A percentile compares a stretch with the other conserved stretches of the same genome.
Evolutionary conservation across 2,797 vertebrate species (phyloP).

Genomic region (Antennarius maculatus): DNA sequence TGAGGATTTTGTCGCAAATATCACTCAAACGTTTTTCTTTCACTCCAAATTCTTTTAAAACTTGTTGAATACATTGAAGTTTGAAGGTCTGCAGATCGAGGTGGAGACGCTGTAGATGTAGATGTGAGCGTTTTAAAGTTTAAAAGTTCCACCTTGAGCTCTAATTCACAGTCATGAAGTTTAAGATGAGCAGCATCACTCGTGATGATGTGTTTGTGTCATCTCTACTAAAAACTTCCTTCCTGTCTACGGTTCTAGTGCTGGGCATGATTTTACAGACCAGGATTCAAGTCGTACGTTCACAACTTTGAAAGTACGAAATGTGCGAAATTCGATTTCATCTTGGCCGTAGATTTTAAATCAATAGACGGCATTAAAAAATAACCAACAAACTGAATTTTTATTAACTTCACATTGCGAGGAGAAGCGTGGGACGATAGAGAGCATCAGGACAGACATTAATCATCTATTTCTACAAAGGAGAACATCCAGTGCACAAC

Average conservation of each 20-base stretch:
- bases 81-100: too few species aligned
- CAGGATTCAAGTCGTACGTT: conserved; percentile 19
- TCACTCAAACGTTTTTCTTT: too few species aligned
- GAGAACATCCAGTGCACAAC: not conserved
- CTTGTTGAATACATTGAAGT: too few species aligned
- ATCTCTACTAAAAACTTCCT: not conserved
- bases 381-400: conserved; percentile 18
- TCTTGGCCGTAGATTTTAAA: conserved; percentile 33
- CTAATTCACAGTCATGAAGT: too few species aligned
- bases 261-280: conserved; percentile 19
- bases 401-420: not conserved
- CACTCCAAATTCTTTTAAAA: too few species aligned
- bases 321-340: conserved; percentile 47
- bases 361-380: conserved; percentile 40
- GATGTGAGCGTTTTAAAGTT: too few species aligned
- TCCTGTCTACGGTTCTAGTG: conserved; percentile 12
- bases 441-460: not conserved
- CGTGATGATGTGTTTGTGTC: too few species aligned
- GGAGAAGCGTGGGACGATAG: too few species aligned
- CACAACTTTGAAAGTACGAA: conserved; percentile 41
- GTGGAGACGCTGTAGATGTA: too few species aligned
- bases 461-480: not conserved
- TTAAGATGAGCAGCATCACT: too few species aligned
- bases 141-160: too few species aligned
- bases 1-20: too few species aligned